Percentiles rank a stretch among this genome's conserved stretches.
These are phyloP conservation scores for Cecidostiba fungosa DNA, from an alignment of 2,888 invertebrate species.

Conservation along the genomic window DNA sequence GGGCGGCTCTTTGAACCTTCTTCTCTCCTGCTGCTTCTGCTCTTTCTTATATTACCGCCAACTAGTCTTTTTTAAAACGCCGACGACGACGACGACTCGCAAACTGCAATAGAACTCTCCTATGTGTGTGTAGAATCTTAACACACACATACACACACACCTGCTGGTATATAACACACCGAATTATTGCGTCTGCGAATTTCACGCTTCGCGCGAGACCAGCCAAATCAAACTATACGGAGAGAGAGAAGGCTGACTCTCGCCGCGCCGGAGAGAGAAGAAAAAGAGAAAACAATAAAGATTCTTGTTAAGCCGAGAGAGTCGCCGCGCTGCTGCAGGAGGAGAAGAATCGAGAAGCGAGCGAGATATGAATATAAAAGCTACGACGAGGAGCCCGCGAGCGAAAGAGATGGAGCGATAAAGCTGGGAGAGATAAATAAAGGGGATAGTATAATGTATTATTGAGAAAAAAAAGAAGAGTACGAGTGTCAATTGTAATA, in stretches of 20 bases:
- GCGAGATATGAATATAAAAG: constrained; percentile 37
- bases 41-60: constrained; percentile 61
- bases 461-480: not conserved
- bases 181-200: constrained; percentile 6
- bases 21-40: constrained; percentile 63
- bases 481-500: not conserved
- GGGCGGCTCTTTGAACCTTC: constrained; percentile 79
- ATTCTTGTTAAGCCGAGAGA: constrained; percentile 37
- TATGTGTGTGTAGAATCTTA: not conserved
- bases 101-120: not conserved
- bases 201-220: constrained; percentile 28
- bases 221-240: constrained; percentile 28
- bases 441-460: not conserved
- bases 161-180: not conserved
- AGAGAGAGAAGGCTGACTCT: not conserved
- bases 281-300: constrained; percentile 42
- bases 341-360: constrained; percentile 25
- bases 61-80: constrained; percentile 33
- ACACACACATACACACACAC: not conserved
- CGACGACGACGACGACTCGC: not conserved
- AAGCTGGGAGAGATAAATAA: not conserved
- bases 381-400: constrained; percentile 24
- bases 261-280: too few relatives aligned
- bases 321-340: not conserved
- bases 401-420: constrained; percentile 1